phyloP scores from a whole-genome alignment of 2,797 vertebrate species.

The Pantherophis vulpinus region DNA sequence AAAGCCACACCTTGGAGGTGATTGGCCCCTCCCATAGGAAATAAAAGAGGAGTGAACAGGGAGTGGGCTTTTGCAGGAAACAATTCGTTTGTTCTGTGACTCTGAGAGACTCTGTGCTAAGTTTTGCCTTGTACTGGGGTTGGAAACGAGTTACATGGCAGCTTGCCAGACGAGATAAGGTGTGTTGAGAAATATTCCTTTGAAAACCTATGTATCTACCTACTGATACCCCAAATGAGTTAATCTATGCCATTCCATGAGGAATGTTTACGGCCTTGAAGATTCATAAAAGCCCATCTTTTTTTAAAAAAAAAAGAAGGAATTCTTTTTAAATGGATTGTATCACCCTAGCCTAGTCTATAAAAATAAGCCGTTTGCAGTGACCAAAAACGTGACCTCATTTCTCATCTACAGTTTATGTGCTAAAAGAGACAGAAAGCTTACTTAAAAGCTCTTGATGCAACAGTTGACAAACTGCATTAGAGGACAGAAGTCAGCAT shows the following conservation, averaged over 20 bases:
- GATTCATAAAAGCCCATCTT: slow-evolving; percentile 44
- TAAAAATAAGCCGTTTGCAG: slow-evolving; percentile 22
- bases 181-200: no score
- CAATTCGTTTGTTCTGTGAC: no score
- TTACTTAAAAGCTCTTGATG: neutral
- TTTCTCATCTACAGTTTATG: neutral
- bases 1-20: no score
- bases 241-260: slow-evolving; percentile 57
- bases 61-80: no score
- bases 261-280: slow-evolving; percentile 46
- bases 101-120: no score
- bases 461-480: neutral
- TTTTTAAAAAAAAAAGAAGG: neutral
- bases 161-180: no score
- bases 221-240: slow-evolving; percentile 59
- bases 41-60: no score
- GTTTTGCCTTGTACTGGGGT: no score
- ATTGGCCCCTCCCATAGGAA: no score
- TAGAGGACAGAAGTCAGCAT: neutral
- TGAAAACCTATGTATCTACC: neutral
- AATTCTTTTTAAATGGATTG: neutral
- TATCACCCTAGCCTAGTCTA: neutral
- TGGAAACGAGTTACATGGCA: no score
- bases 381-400: neutral
- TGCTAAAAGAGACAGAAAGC: neutral